Base-by-base conservation (phyloP, 1,140 invertebrate genomes). In the Drosophila littoralis region DNA sequence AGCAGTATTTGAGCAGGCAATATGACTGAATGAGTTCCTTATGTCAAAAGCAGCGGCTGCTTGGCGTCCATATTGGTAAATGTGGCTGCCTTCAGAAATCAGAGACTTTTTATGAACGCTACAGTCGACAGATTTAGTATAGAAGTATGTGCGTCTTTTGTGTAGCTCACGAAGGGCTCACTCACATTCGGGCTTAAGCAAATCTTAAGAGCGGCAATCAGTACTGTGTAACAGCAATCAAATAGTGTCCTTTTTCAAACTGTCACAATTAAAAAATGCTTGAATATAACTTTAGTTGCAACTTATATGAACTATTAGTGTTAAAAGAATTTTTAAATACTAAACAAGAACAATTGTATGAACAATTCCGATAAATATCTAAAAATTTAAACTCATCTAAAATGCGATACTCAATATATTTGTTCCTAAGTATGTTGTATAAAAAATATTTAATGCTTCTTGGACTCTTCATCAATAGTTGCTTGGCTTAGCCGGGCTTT, bases 1-100 rank as follows among this genome's bases (percentile, higher is more conserved):
- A 17, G 13, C 17, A 54, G n/a, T 54, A 54, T 54, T 54, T 32
- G 15, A 22, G 9, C n/a, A 33, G n/a, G 50, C 28, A 35, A 33
- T 33, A 22, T 28, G 15, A 46, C 12, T 32, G 6, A 9, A 7
- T 35, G 12, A 45, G 42, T 46, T 59, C 15, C 17, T 9, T 46
- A 7, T 59, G 42, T 6, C 57, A 35, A 9, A 10, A 36, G 13
- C n/a, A 13, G 7, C 7, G 5, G 9, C 9, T 8, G 33, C 2
- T 0, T 28, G 22, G 4, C 22, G 22, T 22, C 10, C 17, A 12
- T 28, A 57, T 13, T 32, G 38, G 7, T 22, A 42, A 32, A 42
- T 55, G 38, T 22, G 22, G 9, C 32, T 50, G 48, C n/a, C 28
- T 32, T 22, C 12, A 33, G 13, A 17, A 9, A 52, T 15, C 50